These are phyloP conservation scores for Salmo trutta DNA, from an alignment of 2,797 vertebrate species.

Conservation along the genomic window DNA sequence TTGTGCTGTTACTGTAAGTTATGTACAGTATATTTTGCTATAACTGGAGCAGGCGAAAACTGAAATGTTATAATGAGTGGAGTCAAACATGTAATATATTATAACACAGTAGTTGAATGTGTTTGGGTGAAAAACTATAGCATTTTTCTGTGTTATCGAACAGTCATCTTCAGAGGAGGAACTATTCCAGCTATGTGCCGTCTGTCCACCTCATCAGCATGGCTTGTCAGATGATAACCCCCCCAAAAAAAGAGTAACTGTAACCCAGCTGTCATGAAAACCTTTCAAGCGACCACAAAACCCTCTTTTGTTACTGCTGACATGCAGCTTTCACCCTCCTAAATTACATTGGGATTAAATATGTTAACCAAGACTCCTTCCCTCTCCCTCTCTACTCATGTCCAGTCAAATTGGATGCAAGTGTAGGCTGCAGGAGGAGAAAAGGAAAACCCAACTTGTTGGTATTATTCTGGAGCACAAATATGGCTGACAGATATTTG, in stretches of 20 bases:
- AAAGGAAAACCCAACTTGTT: conserved; percentile 7
- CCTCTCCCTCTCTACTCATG: conserved; percentile 55
- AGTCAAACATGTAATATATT: not conserved
- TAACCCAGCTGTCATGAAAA: conserved; percentile 59
- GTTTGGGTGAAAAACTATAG: conserved; percentile 31
- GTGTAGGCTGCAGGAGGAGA: conserved; percentile 44
- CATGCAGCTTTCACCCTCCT: conserved; percentile 48
- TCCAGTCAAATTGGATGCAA: conserved; percentile 66
- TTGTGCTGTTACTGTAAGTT: conserved; percentile 34
- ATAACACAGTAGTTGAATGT: not conserved
- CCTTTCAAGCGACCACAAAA: conserved; percentile 46
- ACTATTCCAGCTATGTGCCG: conserved; percentile 60
- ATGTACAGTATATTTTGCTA: conserved; percentile 3
- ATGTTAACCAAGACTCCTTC: conserved; percentile 46
- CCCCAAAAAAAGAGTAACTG: conserved; percentile 40
- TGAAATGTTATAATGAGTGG: conserved; percentile 3
- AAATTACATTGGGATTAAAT: conserved; percentile 67
- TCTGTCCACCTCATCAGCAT: conserved; percentile 41
- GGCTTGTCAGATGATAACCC: conserved; percentile 42
- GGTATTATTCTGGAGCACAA: conserved; percentile 19
- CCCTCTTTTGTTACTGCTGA: conserved; percentile 58
- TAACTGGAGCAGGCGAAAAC: conserved; percentile 24
- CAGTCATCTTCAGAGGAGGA: conserved; percentile 40
- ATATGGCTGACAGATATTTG: not conserved
- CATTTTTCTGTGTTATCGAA: conserved; percentile 31